Evolutionary conservation across 2,113 vertebrate species (phyloP).

Genomic region (Sardina pilchardus): DNA sequence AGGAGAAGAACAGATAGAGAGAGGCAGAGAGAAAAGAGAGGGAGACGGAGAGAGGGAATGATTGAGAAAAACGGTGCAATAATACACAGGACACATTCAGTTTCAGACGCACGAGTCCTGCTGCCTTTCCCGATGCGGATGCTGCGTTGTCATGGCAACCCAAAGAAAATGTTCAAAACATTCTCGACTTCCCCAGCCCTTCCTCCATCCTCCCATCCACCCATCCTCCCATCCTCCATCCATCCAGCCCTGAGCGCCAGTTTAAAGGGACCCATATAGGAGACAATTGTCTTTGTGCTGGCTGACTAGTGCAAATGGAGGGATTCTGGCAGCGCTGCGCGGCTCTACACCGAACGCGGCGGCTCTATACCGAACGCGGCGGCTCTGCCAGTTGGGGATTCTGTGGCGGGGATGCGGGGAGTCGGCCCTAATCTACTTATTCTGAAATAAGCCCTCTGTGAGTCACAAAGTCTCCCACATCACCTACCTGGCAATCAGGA

Average conservation of each 20-base stretch:
- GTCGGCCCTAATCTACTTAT: background rate
- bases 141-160: conserved; percentile 53
- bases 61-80: background rate
- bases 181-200: background rate
- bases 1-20: background rate
- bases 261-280: conserved; percentile 43
- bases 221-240: background rate
- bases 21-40: background rate
- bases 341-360: background rate
- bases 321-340: background rate
- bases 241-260: conserved; percentile 20
- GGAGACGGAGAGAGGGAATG: background rate
- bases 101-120: background rate
- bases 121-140: conserved; percentile 27
- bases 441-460: conserved; percentile 2
- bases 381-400: background rate
- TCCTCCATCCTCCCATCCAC: background rate
- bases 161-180: conserved; percentile 40
- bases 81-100: background rate
- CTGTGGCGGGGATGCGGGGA: background rate
- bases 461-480: background rate
- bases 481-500: conserved; percentile 9
- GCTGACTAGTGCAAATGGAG: background rate
- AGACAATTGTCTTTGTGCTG: conserved; percentile 41
- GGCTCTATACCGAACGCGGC: background rate